Conservation (phyloP, 2,797 vertebrate genomes). For the Carcharodon carcharias region DNA sequence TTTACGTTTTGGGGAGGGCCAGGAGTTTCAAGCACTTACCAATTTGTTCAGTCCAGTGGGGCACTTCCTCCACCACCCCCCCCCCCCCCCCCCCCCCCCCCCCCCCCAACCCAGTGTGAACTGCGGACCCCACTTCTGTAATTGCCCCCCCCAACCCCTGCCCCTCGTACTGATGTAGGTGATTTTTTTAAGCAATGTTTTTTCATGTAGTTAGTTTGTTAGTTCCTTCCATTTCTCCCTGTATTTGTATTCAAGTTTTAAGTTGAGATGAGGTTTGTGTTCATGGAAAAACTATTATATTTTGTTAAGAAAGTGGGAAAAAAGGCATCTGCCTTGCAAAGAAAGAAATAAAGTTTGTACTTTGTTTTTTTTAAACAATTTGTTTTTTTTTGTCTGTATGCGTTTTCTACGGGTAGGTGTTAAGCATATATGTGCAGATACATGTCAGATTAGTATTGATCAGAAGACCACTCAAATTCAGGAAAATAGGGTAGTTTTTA, state of each 20-base stretch:
- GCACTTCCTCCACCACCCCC: conserved; percentile 50
- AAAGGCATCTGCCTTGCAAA: conserved; percentile 97
- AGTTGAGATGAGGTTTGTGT: conserved; percentile 62
- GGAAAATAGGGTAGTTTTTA: neutral
- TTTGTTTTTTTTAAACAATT: conserved; percentile 78
- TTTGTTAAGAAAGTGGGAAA: conserved; percentile 80
- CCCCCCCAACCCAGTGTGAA: conserved; percentile 52
- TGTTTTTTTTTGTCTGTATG: conserved; percentile 31
- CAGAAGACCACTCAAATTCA: neutral
- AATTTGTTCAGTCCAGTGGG: conserved; percentile 54
- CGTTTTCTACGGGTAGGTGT: neutral
- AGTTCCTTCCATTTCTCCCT: conserved; percentile 49
- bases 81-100: conserved; percentile 48
- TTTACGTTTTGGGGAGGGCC: conserved; percentile 37
- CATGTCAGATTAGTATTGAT: neutral
- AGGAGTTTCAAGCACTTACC: conserved; percentile 77
- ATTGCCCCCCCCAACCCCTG: conserved; percentile 44
- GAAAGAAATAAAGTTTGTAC: conserved; percentile 99
- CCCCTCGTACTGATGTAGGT: conserved; percentile 47
- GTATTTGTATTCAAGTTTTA: conserved; percentile 48
- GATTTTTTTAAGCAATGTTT: conserved; percentile 38
- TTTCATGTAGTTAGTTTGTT: conserved; percentile 44
- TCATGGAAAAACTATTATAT: conserved; percentile 89
- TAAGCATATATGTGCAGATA: neutral
- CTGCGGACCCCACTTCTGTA: conserved; percentile 52